Conservation (phyloP, 2,888 invertebrate genomes). For the Hanleya hanleyi region DNA sequence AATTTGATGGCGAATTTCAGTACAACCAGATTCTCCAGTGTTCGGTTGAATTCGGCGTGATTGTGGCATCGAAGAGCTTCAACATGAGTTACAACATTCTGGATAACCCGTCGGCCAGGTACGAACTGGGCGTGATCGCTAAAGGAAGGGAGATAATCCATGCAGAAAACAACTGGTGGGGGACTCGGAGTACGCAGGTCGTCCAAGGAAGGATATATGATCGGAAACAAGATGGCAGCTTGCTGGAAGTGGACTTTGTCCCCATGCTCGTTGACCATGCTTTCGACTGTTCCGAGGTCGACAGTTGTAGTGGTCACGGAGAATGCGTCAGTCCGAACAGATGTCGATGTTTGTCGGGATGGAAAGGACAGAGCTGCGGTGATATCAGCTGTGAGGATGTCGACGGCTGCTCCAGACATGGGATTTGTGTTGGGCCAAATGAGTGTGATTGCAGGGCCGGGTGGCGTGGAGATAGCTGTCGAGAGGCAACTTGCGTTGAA, state of each 20-base stretch:
- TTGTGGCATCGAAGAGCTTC: conserved; percentile 13
- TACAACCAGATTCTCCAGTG: conserved; percentile 30
- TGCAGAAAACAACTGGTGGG: conserved; percentile 41
- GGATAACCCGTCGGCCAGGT: conserved; percentile 33
- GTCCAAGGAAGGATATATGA: conserved; percentile 30
- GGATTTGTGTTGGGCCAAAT: conserved; percentile 43
- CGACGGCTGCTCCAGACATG: conserved; percentile 39
- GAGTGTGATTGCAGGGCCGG: conserved; percentile 39
- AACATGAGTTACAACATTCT: conserved; percentile 36
- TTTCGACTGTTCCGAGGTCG: conserved; percentile 34
- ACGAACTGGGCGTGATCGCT: conserved; percentile 26
- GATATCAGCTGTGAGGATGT: conserved; percentile 36
- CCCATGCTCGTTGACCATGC: conserved; percentile 27
- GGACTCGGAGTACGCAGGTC: conserved; percentile 14
- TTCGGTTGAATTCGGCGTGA: conserved; percentile 9
- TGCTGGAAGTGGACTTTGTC: conserved; percentile 22
- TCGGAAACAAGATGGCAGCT: conserved; percentile 11
- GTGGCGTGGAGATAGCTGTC: conserved; percentile 38
- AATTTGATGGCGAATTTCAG: conserved; percentile 20
- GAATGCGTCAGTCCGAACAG: conserved; percentile 36
- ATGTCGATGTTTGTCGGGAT: conserved; percentile 36
- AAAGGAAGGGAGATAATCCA: conserved; percentile 21
- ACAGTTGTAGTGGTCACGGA: conserved; percentile 35
- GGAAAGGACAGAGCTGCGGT: conserved; percentile 30
- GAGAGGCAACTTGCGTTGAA: conserved; percentile 30